Evolutionary conservation across 2,113 vertebrate species (phyloP).

Genomic region (Neofelis nebulosa): DNA sequence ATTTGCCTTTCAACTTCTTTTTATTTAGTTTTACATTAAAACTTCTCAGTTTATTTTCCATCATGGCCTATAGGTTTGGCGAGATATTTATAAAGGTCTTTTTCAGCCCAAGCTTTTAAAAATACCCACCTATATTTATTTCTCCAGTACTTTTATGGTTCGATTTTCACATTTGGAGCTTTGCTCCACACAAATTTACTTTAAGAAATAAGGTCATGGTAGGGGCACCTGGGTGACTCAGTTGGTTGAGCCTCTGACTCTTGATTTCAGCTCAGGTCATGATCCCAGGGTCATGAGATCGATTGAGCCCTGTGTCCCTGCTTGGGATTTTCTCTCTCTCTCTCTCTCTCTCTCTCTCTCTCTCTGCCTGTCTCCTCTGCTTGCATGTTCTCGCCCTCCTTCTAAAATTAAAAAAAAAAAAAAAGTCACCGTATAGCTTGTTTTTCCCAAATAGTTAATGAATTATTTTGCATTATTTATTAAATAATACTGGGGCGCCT

Average conservation of each 20-base stretch:
- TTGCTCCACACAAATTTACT: background rate
- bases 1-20: background rate
- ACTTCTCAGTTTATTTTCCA: background rate
- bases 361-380: too few species aligned
- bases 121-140: background rate
- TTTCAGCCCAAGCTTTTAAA: background rate
- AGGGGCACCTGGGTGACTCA: too few species aligned
- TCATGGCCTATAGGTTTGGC: background rate
- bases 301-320: too few species aligned
- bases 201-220: background rate
- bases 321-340: too few species aligned
- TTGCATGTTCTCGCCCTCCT: too few species aligned
- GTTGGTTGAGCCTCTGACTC: too few species aligned
- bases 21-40: background rate
- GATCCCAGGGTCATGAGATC: too few species aligned
- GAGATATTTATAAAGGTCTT: background rate
- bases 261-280: too few species aligned
- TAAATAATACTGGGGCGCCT: background rate
- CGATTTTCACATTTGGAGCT: background rate
- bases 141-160: background rate
- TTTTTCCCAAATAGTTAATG: background rate
- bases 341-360: too few species aligned
- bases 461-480: background rate
- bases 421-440: background rate
- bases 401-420: too few species aligned